Evolutionary conservation across 2,888 invertebrate species (phyloP), one percentile per base, ranked within the genome.

Genomic region (Xylota sylvarum): DNA sequence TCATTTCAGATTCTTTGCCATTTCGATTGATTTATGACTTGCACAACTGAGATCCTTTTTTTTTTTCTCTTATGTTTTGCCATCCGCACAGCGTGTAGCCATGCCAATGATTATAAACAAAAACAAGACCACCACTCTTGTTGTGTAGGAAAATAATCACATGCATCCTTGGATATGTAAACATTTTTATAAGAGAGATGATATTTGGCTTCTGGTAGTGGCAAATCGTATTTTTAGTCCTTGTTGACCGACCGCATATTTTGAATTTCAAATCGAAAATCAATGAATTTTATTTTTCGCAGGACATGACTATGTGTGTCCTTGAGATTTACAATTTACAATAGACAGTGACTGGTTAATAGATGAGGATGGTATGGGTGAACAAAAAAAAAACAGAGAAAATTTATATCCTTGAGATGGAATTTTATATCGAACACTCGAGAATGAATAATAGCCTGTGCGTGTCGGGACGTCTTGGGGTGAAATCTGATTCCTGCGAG

Each of bases 11-110:
- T 67, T 69, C 35, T 27, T 52, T 52, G 4, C 64, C 64, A n/a
- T 70, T 74, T 50, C 76, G 70, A 85, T 81, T 77, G 85, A 85
- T 85, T 85, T 85, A 85, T 60, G 60, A 76, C 55, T 35, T 56
- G 30, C 10, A 32, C 48, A 37, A 32, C 4, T 23, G 50, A 35
- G 40, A 14, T 73, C 14, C 50, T 67, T 69, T 48, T 48, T 48
- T 62, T 64, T 50, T 19, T 50, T 7, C 5, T 37, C 37, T 67
- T 74, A 30, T 73, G 27, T 73, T 64, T 70, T 9, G 46, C 30
- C 27, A 81, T 50, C 43, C 30, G n/a, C 77, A 40, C 82, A 72
- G 72, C 40, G 17, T 70, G 60, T 19, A 55, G 46, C 62, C 67
- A 50, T 27, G 60, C 50, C 67, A 60, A 74, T 81, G 72, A 72